A percentile compares a stretch with the other conserved stretches of the same genome.
These are phyloP conservation scores for Ondatra zibethicus DNA, from an alignment of 2,113 vertebrate genomes.

Conservation along the genomic window DNA sequence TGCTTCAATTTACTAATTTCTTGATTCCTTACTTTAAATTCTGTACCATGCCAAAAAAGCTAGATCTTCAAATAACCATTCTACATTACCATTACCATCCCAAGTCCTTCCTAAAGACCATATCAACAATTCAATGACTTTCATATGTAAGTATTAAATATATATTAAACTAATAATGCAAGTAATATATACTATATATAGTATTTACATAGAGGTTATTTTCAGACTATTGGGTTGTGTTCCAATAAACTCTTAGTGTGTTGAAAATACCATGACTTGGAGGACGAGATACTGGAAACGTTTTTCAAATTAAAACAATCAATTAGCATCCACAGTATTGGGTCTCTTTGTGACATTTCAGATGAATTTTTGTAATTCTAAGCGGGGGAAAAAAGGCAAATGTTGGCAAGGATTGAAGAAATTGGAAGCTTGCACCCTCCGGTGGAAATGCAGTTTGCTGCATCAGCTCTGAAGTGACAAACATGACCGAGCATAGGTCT, in stretches of 20 bases:
- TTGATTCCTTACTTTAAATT: background rate
- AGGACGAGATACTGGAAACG: background rate
- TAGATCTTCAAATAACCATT: background rate
- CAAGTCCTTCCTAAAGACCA: background rate
- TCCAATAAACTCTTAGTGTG: background rate
- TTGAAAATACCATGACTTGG: background rate
- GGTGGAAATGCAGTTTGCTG: background rate
- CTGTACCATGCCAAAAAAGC: background rate
- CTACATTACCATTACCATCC: too few species aligned
- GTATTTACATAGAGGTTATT: background rate
- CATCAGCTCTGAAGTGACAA: background rate
- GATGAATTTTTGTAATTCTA: background rate
- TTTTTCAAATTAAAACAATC: background rate
- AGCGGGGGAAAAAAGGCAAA: background rate
- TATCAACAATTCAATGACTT: background rate
- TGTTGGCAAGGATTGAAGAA: background rate
- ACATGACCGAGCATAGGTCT: background rate
- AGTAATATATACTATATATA: background rate
- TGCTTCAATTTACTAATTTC: background rate
- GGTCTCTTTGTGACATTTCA: background rate
- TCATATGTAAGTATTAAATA: background rate
- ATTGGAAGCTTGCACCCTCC: background rate
- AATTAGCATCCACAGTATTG: background rate
- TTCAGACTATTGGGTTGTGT: background rate
- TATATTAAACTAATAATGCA: background rate